Conservation (phyloP, 1,140 invertebrate genomes). For the Wiebesia pumilae region DNA sequence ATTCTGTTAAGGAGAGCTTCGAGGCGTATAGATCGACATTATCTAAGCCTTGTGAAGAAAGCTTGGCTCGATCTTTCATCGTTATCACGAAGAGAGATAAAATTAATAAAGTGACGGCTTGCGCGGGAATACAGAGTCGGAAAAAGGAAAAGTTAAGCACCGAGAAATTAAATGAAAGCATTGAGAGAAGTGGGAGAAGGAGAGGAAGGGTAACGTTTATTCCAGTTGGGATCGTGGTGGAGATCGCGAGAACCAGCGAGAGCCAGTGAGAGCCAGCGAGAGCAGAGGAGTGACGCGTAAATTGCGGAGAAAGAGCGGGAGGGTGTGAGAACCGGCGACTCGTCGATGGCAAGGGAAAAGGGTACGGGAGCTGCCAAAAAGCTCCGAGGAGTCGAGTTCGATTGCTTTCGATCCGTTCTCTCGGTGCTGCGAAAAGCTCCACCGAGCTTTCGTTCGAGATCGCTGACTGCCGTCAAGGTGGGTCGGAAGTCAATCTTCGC, state of each 20-base stretch:
- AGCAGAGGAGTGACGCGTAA: not conserved
- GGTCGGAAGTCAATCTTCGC: conserved; percentile 71
- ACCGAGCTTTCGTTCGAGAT: not conserved
- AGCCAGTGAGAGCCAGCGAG: no score
- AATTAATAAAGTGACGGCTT: no score
- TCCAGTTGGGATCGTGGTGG: not conserved
- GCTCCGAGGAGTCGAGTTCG: conserved; percentile 38
- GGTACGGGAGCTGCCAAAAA: conserved; percentile 40
- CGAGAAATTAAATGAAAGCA: no score
- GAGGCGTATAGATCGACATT: no score
- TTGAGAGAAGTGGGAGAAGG: not conserved
- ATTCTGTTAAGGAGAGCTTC: no score
- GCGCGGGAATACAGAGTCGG: not conserved
- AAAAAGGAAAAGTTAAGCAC: not conserved
- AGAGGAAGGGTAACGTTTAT: not conserved
- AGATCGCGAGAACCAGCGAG: not conserved
- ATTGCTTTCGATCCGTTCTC: conserved; percentile 55
- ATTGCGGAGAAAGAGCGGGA: not conserved
- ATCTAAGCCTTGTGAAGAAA: no score
- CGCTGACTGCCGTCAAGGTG: conserved; percentile 57
- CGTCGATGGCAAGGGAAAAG: no score
- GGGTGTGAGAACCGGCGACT: not conserved
- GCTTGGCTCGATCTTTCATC: no score
- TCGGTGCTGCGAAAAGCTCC: conserved; percentile 52
- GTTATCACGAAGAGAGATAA: no score